Evolutionary conservation across 2,797 vertebrate genomes (phyloP), one percentile per base, ranked within the genome.

Genomic region (Malacoctenus gilli): DNA sequence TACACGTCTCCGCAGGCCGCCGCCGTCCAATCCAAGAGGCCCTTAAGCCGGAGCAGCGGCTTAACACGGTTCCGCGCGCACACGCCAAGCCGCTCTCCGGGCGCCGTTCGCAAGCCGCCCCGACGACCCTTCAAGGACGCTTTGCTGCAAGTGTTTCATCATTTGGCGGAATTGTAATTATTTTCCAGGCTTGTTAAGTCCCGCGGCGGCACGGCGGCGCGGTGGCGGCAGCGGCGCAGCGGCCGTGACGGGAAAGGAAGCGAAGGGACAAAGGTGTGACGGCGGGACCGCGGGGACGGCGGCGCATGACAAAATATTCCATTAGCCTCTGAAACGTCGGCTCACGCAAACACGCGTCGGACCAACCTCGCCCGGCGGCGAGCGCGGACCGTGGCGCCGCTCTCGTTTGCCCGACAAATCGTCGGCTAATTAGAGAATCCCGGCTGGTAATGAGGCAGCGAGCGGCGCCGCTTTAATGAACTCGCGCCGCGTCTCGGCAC

Each of bases 131-230:
- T 88, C 89, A 87, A 88, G 79, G 87, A 85, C 82, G 70, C 72
- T 60, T 75, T 76, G 75, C 67, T 83, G 80, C 83, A 89, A 89
- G 80, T 78, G 69, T 90, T 91, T 88, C 86, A 87, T 89, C 80
- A 88, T 87, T 87, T 83, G 69, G 75, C 50, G 80, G 75, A 84
- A 87, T 88, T 87, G 80, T 80, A 87, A 89, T 89, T 86, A 85
- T 86, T 84, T 88, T 79, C 69, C 63, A 52, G 77, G 61, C 82
- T 81, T 51, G 78, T 82, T 81, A 76, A 77, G 74, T 80, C 77
- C 80, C 77, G 38, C 47, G 39, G 68, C 38, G 34, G 67, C 57
- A n/a, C n/a, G n/a, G n/a, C n/a, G n/a, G n/a, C 1, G 23, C 28
- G 46, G n/a, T n/a, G n/a, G n/a, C n/a, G n/a, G n/a, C n/a, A n/a